Base-by-base conservation (phyloP, 2,888 invertebrate species). In the Phengaris alcon region DNA sequence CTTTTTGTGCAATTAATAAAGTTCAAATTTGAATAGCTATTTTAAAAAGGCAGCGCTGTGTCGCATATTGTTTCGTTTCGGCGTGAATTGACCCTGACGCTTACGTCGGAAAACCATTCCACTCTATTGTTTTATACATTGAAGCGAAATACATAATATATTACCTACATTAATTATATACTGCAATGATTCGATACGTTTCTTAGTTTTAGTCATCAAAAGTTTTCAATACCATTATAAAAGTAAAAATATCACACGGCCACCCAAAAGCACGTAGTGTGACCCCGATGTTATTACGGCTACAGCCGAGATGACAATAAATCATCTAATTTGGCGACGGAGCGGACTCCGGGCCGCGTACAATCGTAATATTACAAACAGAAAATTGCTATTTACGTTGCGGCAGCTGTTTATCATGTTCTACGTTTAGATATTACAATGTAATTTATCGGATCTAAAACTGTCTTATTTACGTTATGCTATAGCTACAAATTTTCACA, bases 281-380 rank as follows among this genome's bases (percentile, higher is more conserved):
- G 77, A 0, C 59, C 44, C 7, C 54, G 55, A 64, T 69, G 78
- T 80, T 80, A 83, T 84, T 83, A 80, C 81, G 77, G 83, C 82
- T 80, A 84, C 85, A 89, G 89, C 87, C 84, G 81, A 83, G 83
- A 88, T 88, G 88, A 90, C 88, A 91, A 92, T 93, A 92, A 93
- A 93, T 93, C 92, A 91, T 88, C 83, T 91, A 90, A 92, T 92
- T 91, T 90, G 86, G 90, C 88, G 89, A 86, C 87, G 86, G 86
- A 87, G 84, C 85, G 87, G 83, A 86, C 86, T 87, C 86, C 83
- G 84, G 81, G 80, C 82, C 48, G 48, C 48, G 48, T 15, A 35
- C 64, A 44, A 35, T 64, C 59, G 35, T 52, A 22, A 64, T 70
- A 72, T 72, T 72, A 72, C 70, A 52, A 70, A 54, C 72, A 54